These are phyloP conservation scores for Oncorhynchus nerka DNA, from an alignment of 2,113 vertebrate species.

Conservation along the genomic window DNA sequence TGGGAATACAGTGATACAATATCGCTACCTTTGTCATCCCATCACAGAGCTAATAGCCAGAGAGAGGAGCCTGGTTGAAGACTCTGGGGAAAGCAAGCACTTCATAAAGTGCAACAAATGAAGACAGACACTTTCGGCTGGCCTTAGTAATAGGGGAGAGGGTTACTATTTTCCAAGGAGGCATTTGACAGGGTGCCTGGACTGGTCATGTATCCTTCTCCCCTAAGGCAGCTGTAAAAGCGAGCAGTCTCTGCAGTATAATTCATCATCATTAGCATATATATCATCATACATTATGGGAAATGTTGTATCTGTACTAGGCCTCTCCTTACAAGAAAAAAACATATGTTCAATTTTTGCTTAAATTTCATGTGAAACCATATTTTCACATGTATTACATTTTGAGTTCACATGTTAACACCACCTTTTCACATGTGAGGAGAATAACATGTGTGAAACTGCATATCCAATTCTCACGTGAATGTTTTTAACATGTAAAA, in stretches of 20 bases:
- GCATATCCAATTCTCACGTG: too few species aligned
- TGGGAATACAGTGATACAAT: too few species aligned
- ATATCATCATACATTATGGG: conserved; percentile 8
- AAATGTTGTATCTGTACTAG: too few species aligned
- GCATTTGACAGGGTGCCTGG: conserved; percentile 18
- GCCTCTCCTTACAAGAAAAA: too few species aligned
- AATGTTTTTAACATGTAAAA: too few species aligned
- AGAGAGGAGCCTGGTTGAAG: conserved; percentile 9
- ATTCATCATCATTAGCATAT: conserved; percentile 29
- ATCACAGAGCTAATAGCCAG: not conserved
- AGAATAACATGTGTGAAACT: too few species aligned
- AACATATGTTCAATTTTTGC: too few species aligned
- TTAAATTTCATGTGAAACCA: too few species aligned
- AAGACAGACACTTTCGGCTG: conserved; percentile 53
- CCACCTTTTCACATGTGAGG: too few species aligned
- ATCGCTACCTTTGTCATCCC: not conserved
- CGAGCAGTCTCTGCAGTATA: conserved; percentile 24
- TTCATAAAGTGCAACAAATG: conserved; percentile 50
- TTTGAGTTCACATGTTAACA: too few species aligned
- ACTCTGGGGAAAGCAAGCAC: not conserved
- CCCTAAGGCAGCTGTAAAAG: conserved; percentile 31
- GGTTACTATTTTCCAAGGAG: not conserved
- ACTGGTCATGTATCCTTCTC: conserved; percentile 5
- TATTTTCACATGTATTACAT: too few species aligned
- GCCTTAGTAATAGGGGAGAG: not conserved